These are phyloP conservation scores for Larimichthys polyactis DNA, from an alignment of 2,113 vertebrate species.

Conservation along the genomic window DNA sequence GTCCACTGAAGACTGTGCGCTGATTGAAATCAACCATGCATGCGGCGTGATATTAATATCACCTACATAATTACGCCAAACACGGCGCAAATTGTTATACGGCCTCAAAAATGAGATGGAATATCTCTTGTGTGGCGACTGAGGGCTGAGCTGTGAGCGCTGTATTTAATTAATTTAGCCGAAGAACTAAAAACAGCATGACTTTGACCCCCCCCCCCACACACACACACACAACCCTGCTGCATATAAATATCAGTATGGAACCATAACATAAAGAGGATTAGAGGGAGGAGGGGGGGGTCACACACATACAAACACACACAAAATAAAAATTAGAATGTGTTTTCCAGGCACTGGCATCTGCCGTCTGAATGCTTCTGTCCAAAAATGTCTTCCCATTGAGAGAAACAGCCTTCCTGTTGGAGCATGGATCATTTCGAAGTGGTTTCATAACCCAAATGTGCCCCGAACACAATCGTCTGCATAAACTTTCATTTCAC, in stretches of 20 bases:
- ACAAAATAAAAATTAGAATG: constrained; percentile 9
- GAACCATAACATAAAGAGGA: constrained; percentile 43
- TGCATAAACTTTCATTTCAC: constrained; percentile 21
- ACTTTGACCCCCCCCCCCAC: constrained; percentile 14
- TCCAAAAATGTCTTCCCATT: constrained; percentile 8
- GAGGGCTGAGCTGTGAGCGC: constrained; percentile 10
- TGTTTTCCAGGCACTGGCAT: constrained; percentile 21
- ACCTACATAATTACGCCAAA: constrained; percentile 6
- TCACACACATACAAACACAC: neutral
- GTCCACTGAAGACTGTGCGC: constrained; percentile 50
- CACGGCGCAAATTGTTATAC: constrained; percentile 24
- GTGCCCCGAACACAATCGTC: neutral
- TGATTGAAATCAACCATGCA: constrained; percentile 58
- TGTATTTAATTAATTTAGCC: constrained; percentile 58
- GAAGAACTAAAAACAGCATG: constrained; percentile 39
- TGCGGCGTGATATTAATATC: constrained; percentile 46
- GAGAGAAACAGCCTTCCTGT: neutral
- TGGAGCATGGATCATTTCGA: neutral
- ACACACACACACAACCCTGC: constrained; percentile 23
- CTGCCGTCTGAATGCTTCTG: constrained; percentile 10
- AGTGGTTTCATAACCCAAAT: constrained; percentile 7
- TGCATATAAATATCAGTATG: constrained; percentile 40
- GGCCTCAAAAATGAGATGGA: constrained; percentile 6
- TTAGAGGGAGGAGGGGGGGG: neutral
- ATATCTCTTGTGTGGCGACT: constrained; percentile 8